These are phyloP conservation scores for Cyclopterus lumpus DNA, from an alignment of 2,797 vertebrate genomes.

Conservation along the genomic window DNA sequence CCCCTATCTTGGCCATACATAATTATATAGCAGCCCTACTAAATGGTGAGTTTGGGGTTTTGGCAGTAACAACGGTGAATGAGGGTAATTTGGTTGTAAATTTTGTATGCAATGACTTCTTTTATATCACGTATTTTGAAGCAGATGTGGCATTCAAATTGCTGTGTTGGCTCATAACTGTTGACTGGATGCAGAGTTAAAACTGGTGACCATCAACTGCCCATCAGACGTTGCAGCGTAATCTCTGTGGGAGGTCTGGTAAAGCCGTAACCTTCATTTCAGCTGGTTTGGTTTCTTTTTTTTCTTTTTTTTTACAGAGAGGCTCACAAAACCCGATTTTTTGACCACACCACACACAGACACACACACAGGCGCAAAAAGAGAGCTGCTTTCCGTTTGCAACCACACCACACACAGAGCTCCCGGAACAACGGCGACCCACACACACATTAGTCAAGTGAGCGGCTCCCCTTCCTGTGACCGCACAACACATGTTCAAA, in stretches of 20 bases:
- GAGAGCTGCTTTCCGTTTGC: slow-evolving; percentile 49
- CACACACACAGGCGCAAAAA: slow-evolving; percentile 18
- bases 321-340: slow-evolving; percentile 62
- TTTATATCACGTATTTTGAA: slow-evolving; percentile 29
- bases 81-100: slow-evolving; percentile 32
- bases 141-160: slow-evolving; percentile 25
- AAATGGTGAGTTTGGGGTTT: slow-evolving; percentile 8
- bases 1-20: neutral
- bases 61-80: slow-evolving; percentile 3
- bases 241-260: slow-evolving; percentile 71
- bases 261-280: slow-evolving; percentile 48
- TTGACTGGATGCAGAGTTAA: slow-evolving; percentile 42
- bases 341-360: slow-evolving; percentile 59
- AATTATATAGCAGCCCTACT: neutral
- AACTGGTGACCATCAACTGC: slow-evolving; percentile 62
- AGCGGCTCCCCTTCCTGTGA: slow-evolving; percentile 37
- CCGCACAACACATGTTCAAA: slow-evolving; percentile 36
- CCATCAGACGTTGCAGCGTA: slow-evolving; percentile 58
- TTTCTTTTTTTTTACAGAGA: slow-evolving; percentile 62
- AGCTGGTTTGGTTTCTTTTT: slow-evolving; percentile 65
- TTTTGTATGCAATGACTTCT: slow-evolving; percentile 30
- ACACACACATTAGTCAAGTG: slow-evolving; percentile 30
- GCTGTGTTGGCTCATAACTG: slow-evolving; percentile 47
- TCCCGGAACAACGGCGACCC: slow-evolving; percentile 30
- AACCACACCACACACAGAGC: slow-evolving; percentile 58